Evolutionary conservation across 2,113 vertebrate genomes (phyloP).

Genomic region (Corydoras sp.): DNA sequence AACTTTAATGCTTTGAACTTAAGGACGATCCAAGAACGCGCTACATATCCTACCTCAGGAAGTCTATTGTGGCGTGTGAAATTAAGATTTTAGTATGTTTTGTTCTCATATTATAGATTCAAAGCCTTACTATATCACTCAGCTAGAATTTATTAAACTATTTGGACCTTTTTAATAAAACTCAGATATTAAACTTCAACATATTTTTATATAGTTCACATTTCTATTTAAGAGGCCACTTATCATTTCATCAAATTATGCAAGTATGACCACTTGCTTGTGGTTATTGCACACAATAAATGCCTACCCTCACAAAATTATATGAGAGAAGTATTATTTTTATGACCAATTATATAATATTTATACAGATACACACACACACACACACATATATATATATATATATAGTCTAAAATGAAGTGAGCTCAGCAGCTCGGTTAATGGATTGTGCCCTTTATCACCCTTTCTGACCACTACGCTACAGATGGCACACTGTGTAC

Average conservation of each 20-base stretch:
- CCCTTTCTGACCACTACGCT: not conserved
- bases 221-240: constrained; percentile 26
- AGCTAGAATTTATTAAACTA: constrained; percentile 14
- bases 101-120: too few relatives aligned
- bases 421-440: not conserved
- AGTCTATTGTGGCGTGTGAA: constrained; percentile 10
- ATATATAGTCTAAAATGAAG: too few relatives aligned
- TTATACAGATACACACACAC: not conserved
- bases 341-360: constrained; percentile 18
- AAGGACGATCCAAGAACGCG: constrained; percentile 22
- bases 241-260: constrained; percentile 26
- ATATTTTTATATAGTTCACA: constrained; percentile 21
- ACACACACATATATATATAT: not conserved
- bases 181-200: constrained; percentile 20
- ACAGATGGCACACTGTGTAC: constrained; percentile 10
- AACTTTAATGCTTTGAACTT: not conserved
- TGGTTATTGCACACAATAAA: constrained; percentile 35
- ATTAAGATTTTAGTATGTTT: too few relatives aligned
- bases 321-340: constrained; percentile 27
- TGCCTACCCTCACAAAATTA: constrained; percentile 11
- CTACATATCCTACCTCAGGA: constrained; percentile 27
- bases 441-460: not conserved
- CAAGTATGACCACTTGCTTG: constrained; percentile 15
- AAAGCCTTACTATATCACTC: constrained; percentile 8
- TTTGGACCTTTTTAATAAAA: constrained; percentile 24